phyloP scores from a whole-genome alignment of 2,113 vertebrate species.

The Corythornis madagascariensis region DNA sequence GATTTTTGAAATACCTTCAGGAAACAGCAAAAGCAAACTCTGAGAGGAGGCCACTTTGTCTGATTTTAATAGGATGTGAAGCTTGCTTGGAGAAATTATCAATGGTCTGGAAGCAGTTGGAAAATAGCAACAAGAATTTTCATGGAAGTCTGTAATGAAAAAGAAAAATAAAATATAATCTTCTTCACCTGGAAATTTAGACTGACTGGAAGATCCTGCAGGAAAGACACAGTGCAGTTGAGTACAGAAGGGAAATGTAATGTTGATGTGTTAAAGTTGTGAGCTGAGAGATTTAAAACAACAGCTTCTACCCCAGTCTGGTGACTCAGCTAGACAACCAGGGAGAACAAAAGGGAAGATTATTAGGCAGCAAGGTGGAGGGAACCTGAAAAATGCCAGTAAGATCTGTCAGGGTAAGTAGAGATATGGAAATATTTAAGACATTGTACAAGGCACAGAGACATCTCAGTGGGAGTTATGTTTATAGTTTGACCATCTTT shows the following conservation, averaged over 20 bases:
- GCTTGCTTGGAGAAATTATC: not conserved
- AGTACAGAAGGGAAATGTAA: not conserved
- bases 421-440: conserved; percentile 10
- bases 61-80: not conserved
- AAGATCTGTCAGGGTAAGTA: not conserved
- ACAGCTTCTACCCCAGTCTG: not conserved
- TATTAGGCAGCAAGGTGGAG: not conserved
- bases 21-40: not conserved
- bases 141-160: rapidly evolving
- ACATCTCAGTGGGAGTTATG: conserved; percentile 4
- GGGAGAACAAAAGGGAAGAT: not conserved
- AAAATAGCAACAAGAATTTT: not conserved
- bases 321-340: not conserved
- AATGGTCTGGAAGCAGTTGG: not conserved
- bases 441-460: not conserved
- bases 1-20: not conserved
- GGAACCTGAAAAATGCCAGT: conserved; percentile 2
- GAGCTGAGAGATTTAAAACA: not conserved
- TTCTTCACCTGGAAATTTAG: not conserved
- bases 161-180: not conserved
- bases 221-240: not conserved
- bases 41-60: not conserved
- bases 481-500: not conserved
- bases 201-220: not conserved
- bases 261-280: not conserved